Conservation (phyloP, 30 jellyfish, hydroid and myxozoan species). For the Aurelia sp. region DNA sequence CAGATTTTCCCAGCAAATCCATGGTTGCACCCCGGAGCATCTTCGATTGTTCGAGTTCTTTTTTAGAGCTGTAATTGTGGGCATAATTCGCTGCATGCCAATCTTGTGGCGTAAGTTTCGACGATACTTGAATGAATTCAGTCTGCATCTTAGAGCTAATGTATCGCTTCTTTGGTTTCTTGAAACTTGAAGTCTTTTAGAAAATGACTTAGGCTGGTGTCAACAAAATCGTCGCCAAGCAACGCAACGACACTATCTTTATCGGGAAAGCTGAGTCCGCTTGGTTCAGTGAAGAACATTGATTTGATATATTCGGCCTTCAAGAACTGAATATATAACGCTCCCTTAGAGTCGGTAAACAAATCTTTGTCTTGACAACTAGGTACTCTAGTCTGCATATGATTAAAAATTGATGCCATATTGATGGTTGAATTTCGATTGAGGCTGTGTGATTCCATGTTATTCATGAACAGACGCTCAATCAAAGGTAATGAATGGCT, state of each 20-base stretch:
- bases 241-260: not conserved
- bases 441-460: slow-evolving; percentile 14
- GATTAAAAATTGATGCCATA: slow-evolving; percentile 56
- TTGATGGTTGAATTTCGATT: slow-evolving; percentile 12
- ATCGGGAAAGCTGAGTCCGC: not conserved
- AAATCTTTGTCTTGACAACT: slow-evolving; percentile 69
- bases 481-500: slow-evolving; percentile 27
- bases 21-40: slow-evolving; percentile 62
- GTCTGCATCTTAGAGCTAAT: slow-evolving; percentile 58
- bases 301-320: not conserved
- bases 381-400: slow-evolving; percentile 10
- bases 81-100: slow-evolving; percentile 73
- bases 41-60: slow-evolving; percentile 63
- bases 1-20: slow-evolving; percentile 48
- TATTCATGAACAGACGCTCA: slow-evolving; percentile 1
- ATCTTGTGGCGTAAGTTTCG: slow-evolving; percentile 74
- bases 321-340: not conserved
- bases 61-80: slow-evolving; percentile 66
- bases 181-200: too few relatives aligned
- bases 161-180: too few relatives aligned
- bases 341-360: slow-evolving; percentile 38
- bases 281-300: not conserved
- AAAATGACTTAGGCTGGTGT: not conserved
- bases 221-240: slow-evolving; percentile 45
- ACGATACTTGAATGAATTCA: slow-evolving; percentile 54